These are phyloP conservation scores for Potorous gilbertii DNA, from an alignment of 2,797 vertebrate genomes.

Conservation along the genomic window DNA sequence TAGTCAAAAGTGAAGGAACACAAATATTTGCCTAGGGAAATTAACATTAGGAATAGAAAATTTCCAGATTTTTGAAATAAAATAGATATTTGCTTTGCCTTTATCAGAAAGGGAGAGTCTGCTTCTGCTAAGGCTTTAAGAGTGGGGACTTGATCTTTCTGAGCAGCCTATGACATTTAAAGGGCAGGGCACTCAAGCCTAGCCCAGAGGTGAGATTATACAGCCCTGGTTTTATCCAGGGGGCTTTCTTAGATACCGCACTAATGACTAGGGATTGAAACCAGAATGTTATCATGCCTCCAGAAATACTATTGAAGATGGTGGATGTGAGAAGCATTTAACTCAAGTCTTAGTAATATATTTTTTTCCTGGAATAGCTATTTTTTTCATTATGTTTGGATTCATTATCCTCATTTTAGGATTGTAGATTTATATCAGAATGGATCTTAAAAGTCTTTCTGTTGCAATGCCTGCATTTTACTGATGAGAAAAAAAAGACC, in stretches of 20 bases:
- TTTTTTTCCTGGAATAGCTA: neutral
- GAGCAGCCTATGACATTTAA: slow-evolving; percentile 72
- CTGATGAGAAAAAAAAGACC: neutral
- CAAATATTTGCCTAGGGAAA: slow-evolving; percentile 40
- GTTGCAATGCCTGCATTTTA: neutral
- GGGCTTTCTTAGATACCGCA: slow-evolving; percentile 2
- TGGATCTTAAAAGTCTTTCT: neutral
- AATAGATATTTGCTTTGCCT: slow-evolving; percentile 39
- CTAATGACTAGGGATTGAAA: slow-evolving; percentile 28
- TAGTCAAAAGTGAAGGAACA: slow-evolving; percentile 46
- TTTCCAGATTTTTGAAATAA: slow-evolving; percentile 59
- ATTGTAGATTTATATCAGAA: neutral
- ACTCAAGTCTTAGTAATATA: neutral
- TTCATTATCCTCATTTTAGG: neutral
- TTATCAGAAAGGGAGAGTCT: slow-evolving; percentile 16
- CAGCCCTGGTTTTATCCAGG: slow-evolving; percentile 32
- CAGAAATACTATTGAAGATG: slow-evolving; percentile 19
- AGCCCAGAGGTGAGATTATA: slow-evolving; percentile 53
- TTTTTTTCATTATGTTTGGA: neutral
- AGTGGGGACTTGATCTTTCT: slow-evolving; percentile 55
- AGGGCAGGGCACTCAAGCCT: slow-evolving; percentile 66
- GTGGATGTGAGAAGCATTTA: neutral
- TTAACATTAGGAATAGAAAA: slow-evolving; percentile 50
- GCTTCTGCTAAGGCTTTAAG: slow-evolving; percentile 35
- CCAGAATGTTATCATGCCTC: neutral